Base-by-base conservation (phyloP, 2,797 vertebrate genomes). In the Megaceryle alcyon region DNA sequence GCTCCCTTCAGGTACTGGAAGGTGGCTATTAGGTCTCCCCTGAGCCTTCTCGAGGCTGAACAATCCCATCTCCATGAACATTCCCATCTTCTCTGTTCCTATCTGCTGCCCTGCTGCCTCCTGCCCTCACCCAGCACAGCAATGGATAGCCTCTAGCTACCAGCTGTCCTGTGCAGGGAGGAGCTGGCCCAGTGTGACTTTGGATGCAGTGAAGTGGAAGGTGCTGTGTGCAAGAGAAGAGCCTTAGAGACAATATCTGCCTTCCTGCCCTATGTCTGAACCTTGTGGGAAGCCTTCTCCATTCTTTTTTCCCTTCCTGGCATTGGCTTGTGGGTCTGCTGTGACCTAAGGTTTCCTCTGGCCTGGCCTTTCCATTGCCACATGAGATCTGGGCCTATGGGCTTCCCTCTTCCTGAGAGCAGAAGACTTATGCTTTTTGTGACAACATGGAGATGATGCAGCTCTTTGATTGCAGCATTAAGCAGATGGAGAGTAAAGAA, bases 271-370 rank as follows among this genome's bases (percentile, higher is more conserved):
- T 18, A 0, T 1, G 54, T 57, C 90, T 77, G 64, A 93, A 16
- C 84, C 76, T 53, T 4, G 0, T 7, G 60, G 82, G 76, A 91
- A 91, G 65, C 79, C 65, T 59, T 37, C 61, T 87, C 44, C 88
- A 26, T 94, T 85, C 84, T 75, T 78, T 78, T 31, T 70, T 69
- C 71, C 69, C 37, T 93, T 93, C 79, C 94, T 91, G 94, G 75
- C 86, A 35, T 31, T 82, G 91, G 82, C 51, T 76, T 3, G 0
- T 0, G 10, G 53, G 28, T 37, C 76, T 0, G 3, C 76, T 59
- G 31, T 80, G 78, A 73, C 75, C 75, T 4, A 2, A 14, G 61
- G 53, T 73, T 91, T 89, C 68, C 90, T 60, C 31, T 53, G 6
- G 6, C 35, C 75, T 1, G 0, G 35, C 35, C 22, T 65, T 79